phyloP scores from a whole-genome alignment of 2,888 invertebrate species.

The Trypoxylon attenuatum region DNA sequence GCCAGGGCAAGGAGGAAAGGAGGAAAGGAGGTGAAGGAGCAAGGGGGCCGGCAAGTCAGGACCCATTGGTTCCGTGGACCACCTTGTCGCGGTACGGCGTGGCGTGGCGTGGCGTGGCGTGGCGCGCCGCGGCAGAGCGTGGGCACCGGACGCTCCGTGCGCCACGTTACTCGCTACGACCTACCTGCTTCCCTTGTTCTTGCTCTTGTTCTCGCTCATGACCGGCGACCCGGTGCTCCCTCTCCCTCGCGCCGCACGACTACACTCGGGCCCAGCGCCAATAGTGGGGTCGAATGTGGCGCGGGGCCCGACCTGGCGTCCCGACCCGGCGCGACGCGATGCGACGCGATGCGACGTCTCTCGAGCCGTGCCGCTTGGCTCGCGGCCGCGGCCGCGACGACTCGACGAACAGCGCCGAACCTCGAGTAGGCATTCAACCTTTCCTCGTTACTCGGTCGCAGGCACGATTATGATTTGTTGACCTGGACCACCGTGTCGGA shows the following conservation, averaged over 20 bases:
- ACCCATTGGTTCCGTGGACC: conserved; percentile 54
- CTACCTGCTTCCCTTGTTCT: conserved; percentile 59
- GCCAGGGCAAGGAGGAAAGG: too few species aligned
- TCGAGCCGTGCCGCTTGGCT: too few species aligned
- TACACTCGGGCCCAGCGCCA: too few species aligned
- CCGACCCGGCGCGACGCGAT: too few species aligned
- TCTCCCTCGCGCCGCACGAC: too few species aligned
- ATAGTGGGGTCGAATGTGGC: too few species aligned
- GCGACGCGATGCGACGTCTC: too few species aligned
- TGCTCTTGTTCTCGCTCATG: conserved; percentile 60
- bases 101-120: conserved; percentile 63
- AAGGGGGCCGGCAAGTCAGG: conserved; percentile 55
- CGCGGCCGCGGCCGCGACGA: neutral
- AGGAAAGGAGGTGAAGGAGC: too few species aligned
- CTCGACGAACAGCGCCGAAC: conserved; percentile 30
- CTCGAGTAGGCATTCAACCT: conserved; percentile 57
- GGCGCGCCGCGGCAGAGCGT: conserved; percentile 65
- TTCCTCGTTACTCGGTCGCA: conserved; percentile 67
- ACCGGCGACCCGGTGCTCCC: conserved; percentile 3
- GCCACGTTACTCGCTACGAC: conserved; percentile 62
- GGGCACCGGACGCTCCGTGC: conserved; percentile 64
- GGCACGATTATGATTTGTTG: conserved; percentile 72
- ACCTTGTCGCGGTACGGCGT: conserved; percentile 65
- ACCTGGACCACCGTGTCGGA: conserved; percentile 67
- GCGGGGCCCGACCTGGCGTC: too few species aligned